Base-by-base conservation (phyloP, 2,113 vertebrate species). In the Mellivora capensis region DNA sequence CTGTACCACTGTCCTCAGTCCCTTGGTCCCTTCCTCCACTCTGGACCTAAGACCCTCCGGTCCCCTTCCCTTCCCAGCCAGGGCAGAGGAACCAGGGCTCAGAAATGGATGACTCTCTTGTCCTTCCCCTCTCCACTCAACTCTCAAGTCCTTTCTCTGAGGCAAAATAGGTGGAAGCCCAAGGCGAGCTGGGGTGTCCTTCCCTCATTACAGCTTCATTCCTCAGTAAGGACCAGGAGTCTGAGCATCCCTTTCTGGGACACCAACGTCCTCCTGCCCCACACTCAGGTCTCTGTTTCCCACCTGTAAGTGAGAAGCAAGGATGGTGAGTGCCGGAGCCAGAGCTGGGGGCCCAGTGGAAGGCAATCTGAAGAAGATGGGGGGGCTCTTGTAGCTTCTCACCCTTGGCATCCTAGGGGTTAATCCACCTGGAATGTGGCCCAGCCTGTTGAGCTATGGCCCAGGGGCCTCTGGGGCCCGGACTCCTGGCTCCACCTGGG, bases 361-460 rank as follows among this genome's bases (percentile, higher is more conserved):
- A 91, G 79, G 69, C 80, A 52, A 34, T 84, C 67, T 76, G 84
- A 77, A 94, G 69, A 84, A 87, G 57, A 39, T 61, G 29, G 67
- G 62, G 71, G 39, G 83, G 31, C 72, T 95, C 76, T 67, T 90
- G 74, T 67, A 92, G 84, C 87, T 81, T 64, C 69, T 97, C 80
- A 97, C 39, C 90, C 97, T 96, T 97, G 96, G 96, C 90, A 94
- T 80, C 82, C 89, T 96, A 98, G 64, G 97, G 97, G 98, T 98
- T 98, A 98, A 98, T 98, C 88, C 72, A 98, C 64, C 67, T 98
- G 98, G 97, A 98, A 98, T 98, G 98, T 97, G 83, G 96, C 98
- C 97, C 29, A 67, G 97, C 98, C 97, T 97, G 98, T 98, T 97
- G 96, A 97, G 96, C 96, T 98, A 34, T 97, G 97, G 97, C 97